Percentiles rank a stretch among this genome's conserved stretches.
Evolutionary conservation across 2,113 vertebrate genomes (phyloP).

Genomic region (Psophia crepitans): DNA sequence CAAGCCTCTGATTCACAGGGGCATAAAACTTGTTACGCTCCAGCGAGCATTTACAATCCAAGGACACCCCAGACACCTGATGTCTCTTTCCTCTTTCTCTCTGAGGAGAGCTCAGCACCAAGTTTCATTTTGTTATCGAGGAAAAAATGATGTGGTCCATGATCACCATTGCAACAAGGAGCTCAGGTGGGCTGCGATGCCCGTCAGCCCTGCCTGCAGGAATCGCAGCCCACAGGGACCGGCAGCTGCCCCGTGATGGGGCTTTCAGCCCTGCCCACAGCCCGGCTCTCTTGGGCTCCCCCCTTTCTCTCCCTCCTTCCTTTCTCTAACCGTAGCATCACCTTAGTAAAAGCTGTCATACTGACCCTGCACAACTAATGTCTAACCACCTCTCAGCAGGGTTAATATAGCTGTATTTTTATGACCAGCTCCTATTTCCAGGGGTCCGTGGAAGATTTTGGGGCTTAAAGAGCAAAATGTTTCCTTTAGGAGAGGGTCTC

Average conservation of each 20-base stretch:
- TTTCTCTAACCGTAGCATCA: not conserved
- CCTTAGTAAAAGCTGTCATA: not conserved
- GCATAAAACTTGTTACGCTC: not conserved
- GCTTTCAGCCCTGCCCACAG: not conserved
- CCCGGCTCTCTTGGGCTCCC: not conserved
- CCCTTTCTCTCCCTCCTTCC: not conserved
- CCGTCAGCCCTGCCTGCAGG: not conserved
- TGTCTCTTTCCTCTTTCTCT: not conserved
- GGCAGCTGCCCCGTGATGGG: fast-evolving
- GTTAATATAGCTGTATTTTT: not conserved
- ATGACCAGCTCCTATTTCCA: not conserved
- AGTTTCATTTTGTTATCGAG: not conserved
- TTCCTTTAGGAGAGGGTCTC: not conserved
- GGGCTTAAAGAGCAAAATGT: not conserved
- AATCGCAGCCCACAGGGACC: not conserved
- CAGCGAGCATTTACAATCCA: not conserved
- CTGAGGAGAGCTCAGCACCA: not conserved
- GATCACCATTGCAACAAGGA: not conserved
- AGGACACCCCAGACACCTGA: not conserved
- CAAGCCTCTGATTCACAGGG: not conserved
- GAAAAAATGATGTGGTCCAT: not conserved
- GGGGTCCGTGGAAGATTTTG: not conserved
- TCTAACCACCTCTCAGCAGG: not conserved
- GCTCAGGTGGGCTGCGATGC: not conserved
- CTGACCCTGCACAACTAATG: not conserved